These are phyloP conservation scores for Zaprionus africanus DNA, from an alignment of 1,140 invertebrate genomes.

Conservation along the genomic window DNA sequence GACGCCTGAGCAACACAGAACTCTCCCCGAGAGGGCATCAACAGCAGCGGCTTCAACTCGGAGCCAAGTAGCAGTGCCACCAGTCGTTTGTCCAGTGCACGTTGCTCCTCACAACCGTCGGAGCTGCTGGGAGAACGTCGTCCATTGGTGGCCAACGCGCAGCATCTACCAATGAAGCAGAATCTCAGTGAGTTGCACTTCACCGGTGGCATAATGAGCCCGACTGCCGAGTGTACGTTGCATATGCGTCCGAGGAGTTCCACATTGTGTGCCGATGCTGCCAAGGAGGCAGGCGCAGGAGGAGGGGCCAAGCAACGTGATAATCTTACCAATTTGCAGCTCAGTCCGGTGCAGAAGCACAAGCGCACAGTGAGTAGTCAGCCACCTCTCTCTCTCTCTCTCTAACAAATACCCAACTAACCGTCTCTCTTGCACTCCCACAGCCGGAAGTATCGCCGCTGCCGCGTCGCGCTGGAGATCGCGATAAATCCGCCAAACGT, in stretches of 20 bases:
- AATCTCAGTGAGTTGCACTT: constrained; percentile 76
- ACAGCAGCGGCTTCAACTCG: constrained; percentile 48
- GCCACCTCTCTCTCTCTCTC: background rate
- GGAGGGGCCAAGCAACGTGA: constrained; percentile 40
- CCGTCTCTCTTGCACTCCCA: background rate
- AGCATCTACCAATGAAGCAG: constrained; percentile 70
- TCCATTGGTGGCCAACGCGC: constrained; percentile 60
- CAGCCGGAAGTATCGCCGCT: constrained; percentile 68
- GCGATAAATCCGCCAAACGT: constrained; percentile 88
- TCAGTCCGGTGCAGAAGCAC: constrained; percentile 76
- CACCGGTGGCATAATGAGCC: constrained; percentile 53
- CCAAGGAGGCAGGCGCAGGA: constrained; percentile 25
- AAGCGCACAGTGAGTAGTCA: constrained; percentile 69
- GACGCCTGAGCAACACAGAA: constrained; percentile 58
- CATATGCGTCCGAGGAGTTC: constrained; percentile 71
- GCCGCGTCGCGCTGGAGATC: constrained; percentile 82
- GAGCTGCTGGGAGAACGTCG: constrained; percentile 49
- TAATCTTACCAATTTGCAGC: constrained; percentile 59
- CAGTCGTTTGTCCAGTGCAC: background rate
- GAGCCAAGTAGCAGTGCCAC: constrained; percentile 38
- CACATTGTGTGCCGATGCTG: constrained; percentile 58
- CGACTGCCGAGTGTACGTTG: constrained; percentile 53
- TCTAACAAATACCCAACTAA: background rate
- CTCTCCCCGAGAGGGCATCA: constrained; percentile 55
- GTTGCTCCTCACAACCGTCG: constrained; percentile 51